Conservation (phyloP, 2,888 invertebrate genomes). For the Macaria notata region DNA sequence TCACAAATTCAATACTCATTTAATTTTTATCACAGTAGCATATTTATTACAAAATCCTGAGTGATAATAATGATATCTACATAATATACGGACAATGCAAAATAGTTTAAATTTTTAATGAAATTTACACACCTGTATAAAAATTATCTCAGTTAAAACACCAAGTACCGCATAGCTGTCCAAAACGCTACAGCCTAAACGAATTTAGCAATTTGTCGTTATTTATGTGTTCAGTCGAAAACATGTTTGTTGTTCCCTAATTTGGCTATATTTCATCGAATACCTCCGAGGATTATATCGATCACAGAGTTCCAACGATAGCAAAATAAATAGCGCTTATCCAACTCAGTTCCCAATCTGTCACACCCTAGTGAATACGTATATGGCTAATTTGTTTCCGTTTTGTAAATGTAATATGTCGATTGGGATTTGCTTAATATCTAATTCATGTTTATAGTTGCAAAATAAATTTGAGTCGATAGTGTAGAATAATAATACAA, state of each 20-base stretch:
- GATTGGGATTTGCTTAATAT: conserved; percentile 1
- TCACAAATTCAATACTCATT: no score
- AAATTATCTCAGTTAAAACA: no score
- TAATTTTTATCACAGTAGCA: no score
- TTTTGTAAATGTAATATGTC: conserved; percentile 14
- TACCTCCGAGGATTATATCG: conserved; percentile 29
- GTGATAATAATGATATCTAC: no score
- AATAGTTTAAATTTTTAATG: no score
- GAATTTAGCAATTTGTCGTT: conserved; percentile 33
- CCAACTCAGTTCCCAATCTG: conserved; percentile 17
- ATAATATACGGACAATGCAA: no score
- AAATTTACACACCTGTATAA: no score
- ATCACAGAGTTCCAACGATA: conserved; percentile 23
- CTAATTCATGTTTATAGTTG: no score
- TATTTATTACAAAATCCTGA: no score
- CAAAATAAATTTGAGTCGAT: no score
- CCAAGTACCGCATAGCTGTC: not conserved
- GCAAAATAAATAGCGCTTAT: conserved; percentile 24
- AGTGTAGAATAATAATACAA: no score
- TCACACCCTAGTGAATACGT: conserved; percentile 24
- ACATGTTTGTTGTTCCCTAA: conserved; percentile 32
- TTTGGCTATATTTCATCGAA: conserved; percentile 31
- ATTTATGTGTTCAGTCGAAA: conserved; percentile 30
- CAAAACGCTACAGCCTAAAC: conserved; percentile 26
- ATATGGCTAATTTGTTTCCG: conserved; percentile 18